Evolutionary conservation across 2,113 vertebrate genomes (phyloP).

Genomic region (Tichodroma muraria): DNA sequence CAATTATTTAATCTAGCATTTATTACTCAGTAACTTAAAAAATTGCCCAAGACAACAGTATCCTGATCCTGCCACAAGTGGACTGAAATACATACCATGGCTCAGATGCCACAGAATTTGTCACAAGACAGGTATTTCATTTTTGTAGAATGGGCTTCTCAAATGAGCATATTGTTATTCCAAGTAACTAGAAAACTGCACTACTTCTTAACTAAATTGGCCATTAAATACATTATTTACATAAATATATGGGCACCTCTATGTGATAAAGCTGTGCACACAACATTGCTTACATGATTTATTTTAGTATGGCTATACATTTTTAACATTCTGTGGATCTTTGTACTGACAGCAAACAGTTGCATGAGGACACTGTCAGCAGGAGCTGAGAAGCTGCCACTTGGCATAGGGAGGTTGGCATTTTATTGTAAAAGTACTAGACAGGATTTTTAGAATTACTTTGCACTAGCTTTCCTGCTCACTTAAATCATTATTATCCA

Average conservation of each 20-base stretch:
- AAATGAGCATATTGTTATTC: background rate
- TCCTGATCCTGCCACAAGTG: background rate
- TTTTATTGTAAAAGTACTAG: background rate
- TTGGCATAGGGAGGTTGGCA: background rate
- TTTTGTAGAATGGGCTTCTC: background rate
- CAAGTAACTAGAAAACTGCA: background rate
- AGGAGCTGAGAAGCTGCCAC: background rate
- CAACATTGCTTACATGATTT: background rate
- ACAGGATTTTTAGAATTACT: background rate
- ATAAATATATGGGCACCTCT: background rate
- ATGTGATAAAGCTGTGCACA: background rate
- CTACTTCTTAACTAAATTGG: background rate
- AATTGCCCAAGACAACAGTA: background rate
- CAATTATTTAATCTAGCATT: background rate
- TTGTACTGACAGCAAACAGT: background rate
- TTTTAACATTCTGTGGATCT: background rate
- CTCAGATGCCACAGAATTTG: background rate
- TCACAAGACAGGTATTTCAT: background rate
- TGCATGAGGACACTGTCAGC: background rate
- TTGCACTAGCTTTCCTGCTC: background rate
- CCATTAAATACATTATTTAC: background rate
- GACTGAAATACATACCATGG: background rate
- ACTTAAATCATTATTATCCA: background rate
- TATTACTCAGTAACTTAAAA: background rate
- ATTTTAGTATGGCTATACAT: background rate